Evolutionary conservation across 2,113 vertebrate genomes (phyloP).

Genomic region (Syrrhaptes paradoxus): DNA sequence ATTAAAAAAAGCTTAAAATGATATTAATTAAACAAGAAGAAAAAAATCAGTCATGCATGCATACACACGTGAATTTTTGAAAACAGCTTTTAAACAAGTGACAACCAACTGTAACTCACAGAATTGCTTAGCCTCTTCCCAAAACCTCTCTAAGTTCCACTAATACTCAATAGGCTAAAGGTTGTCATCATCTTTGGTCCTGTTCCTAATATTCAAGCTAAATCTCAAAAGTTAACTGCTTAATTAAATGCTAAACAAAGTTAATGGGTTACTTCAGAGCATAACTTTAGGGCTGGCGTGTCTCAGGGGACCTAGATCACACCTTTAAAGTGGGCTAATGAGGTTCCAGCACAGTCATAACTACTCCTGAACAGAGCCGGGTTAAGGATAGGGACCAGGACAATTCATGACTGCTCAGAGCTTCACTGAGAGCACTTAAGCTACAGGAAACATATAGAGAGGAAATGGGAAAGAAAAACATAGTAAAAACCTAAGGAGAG

Average conservation of each 20-base stretch:
- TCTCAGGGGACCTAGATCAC: neutral
- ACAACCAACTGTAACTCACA: neutral
- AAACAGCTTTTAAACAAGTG: neutral
- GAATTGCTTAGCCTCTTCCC: neutral
- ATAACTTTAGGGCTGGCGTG: neutral
- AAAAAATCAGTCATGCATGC: neutral
- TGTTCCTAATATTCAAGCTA: neutral
- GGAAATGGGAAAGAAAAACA: neutral
- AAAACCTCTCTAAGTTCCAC: neutral
- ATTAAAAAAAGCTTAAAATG: neutral
- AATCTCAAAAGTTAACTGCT: neutral
- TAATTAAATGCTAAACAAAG: neutral
- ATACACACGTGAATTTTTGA: neutral
- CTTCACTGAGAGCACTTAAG: rapidly evolving
- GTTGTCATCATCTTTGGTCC: neutral
- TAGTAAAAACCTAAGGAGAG: neutral
- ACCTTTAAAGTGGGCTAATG: neutral
- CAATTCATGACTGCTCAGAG: neutral
- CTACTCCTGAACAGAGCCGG: neutral
- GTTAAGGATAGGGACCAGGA: neutral
- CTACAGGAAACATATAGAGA: neutral
- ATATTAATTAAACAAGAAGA: neutral
- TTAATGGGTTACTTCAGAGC: neutral
- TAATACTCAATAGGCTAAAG: neutral
- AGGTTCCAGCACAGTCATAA: neutral